A percentile compares a stretch with the other conserved stretches of the same genome.
Conservation (phyloP, 92 coral and sea anemone species). For the Meandrina meandrites region DNA sequence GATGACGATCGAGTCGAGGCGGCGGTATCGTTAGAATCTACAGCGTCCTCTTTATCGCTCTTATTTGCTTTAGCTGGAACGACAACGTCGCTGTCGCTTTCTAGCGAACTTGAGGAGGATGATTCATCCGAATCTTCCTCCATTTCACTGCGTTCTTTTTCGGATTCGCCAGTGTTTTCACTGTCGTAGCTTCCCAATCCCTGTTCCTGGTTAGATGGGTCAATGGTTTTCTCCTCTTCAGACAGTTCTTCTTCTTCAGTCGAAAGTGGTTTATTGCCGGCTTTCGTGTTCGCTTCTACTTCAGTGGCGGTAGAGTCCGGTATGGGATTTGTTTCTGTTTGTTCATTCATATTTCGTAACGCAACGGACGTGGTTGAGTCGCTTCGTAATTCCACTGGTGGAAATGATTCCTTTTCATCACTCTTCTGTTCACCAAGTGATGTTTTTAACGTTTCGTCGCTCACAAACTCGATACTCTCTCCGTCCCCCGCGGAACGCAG, state of each 20-base stretch:
- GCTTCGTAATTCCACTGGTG: not conserved
- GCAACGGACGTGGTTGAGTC: not conserved
- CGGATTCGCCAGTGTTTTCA: not conserved
- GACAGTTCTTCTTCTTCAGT: not conserved
- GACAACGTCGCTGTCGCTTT: slow-evolving; percentile 10
- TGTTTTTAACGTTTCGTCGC: slow-evolving; percentile 13
- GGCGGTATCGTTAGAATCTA: slow-evolving; percentile 7
- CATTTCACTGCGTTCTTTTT: slow-evolving; percentile 33
- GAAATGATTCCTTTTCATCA: slow-evolving; percentile 3
- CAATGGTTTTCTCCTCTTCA: not conserved
- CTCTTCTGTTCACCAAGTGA: not conserved
- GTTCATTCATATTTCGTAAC: slow-evolving; percentile 9
- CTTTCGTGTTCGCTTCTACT: not conserved
- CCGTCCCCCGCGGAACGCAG: slow-evolving; percentile 71
- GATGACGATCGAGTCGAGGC: slow-evolving; percentile 28
- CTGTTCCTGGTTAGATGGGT: not conserved
- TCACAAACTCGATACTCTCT: slow-evolving; percentile 38
- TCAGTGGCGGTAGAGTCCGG: not conserved
- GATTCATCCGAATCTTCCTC: slow-evolving; percentile 51
- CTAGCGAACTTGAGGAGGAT: slow-evolving; percentile 27
- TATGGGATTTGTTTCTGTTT: not conserved
- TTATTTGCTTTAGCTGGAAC: not conserved
- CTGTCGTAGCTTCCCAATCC: not conserved
- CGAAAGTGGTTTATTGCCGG: not conserved
- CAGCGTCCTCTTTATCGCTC: not conserved